Evolutionary conservation across 2,113 vertebrate genomes (phyloP).

Genomic region (Dryoscopus gambensis): DNA sequence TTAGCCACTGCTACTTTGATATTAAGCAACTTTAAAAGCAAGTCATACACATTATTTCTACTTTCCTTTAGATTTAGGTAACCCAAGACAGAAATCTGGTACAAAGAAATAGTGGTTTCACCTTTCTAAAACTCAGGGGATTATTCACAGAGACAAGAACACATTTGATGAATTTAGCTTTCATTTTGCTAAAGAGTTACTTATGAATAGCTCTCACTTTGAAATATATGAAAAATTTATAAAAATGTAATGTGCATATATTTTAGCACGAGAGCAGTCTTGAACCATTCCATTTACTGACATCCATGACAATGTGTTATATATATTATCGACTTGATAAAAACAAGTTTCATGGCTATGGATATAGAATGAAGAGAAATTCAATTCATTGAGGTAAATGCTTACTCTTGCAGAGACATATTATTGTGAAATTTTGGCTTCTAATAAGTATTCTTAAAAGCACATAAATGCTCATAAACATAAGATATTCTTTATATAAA

Average conservation of each 20-base stretch:
- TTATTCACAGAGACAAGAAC: neutral
- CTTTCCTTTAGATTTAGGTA: neutral
- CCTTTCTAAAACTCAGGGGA: neutral
- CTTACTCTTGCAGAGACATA: neutral
- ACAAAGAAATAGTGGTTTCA: neutral
- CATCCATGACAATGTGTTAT: neutral
- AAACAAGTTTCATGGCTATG: neutral
- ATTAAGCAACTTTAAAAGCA: constrained; percentile 22
- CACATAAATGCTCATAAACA: neutral
- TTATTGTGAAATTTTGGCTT: neutral
- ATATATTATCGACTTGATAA: neutral
- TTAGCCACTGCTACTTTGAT: neutral
- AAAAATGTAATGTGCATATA: neutral
- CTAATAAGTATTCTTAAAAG: neutral
- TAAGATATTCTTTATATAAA: neutral
- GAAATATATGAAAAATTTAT: neutral
- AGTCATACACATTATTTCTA: neutral
- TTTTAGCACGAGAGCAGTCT: neutral
- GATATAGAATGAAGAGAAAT: neutral
- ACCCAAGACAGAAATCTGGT: neutral
- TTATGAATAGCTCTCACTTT: neutral
- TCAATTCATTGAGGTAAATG: neutral
- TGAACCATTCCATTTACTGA: neutral
- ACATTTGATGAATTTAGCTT: neutral
- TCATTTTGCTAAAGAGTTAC: neutral